Conservation (phyloP, 2,888 invertebrate species). For the Kuschelorhynchus macadamiae region DNA sequence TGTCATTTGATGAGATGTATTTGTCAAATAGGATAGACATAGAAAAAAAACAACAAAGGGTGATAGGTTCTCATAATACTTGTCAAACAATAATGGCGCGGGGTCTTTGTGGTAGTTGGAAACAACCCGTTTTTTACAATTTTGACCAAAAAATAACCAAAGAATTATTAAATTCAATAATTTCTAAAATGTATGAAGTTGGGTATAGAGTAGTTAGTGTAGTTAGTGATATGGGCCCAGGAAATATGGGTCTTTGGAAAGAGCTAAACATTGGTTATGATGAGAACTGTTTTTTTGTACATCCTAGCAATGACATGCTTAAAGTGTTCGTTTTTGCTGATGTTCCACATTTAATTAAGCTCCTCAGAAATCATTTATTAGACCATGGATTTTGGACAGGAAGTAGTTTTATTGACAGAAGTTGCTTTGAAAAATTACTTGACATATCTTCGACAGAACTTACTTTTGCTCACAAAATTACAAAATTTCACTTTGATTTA, state of each 20-base stretch:
- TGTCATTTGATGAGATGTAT: slow-evolving; percentile 43
- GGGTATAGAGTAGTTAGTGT: slow-evolving; percentile 23
- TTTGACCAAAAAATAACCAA: too few species aligned
- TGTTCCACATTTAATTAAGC: slow-evolving; percentile 48
- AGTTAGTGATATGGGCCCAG: slow-evolving; percentile 43
- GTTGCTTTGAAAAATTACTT: slow-evolving; percentile 3
- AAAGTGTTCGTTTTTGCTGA: slow-evolving; percentile 48
- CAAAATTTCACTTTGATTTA: not conserved
- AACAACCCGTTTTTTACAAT: slow-evolving; percentile 1
- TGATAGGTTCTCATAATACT: too few species aligned
- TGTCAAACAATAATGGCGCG: too few species aligned
- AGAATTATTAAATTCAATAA: slow-evolving; percentile 11
- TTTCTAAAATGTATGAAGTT: slow-evolving; percentile 21
- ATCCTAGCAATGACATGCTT: slow-evolving; percentile 22
- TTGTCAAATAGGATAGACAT: slow-evolving; percentile 38
- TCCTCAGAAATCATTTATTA: slow-evolving; percentile 43
- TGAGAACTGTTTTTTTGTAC: slow-evolving; percentile 31
- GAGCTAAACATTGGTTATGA: slow-evolving; percentile 30
- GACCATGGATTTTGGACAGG: slow-evolving; percentile 44
- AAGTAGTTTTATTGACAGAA: slow-evolving; percentile 20
- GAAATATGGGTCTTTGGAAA: slow-evolving; percentile 31
- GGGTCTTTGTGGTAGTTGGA: slow-evolving; percentile 3
- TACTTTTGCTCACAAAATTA: slow-evolving; percentile 15
- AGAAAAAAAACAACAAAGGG: slow-evolving; percentile 36
- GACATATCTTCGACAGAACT: slow-evolving; percentile 11